phyloP scores from a whole-genome alignment of 2,888 invertebrate species.

The Aleiodes leptofemur region DNA sequence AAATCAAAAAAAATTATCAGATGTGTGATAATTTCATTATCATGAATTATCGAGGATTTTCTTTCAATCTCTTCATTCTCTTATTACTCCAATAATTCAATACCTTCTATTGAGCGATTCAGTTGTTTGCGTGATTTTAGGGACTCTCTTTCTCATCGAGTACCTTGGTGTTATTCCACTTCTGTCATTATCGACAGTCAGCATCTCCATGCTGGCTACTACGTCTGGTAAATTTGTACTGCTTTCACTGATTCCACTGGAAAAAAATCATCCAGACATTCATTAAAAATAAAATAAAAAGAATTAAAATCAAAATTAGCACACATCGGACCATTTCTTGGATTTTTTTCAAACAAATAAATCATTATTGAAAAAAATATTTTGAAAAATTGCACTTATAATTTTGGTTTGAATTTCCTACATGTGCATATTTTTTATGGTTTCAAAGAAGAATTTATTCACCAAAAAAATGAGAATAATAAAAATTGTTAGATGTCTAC shows the following conservation, averaged over 20 bases:
- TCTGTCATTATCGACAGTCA: slow-evolving; percentile 61
- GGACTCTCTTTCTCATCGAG: slow-evolving; percentile 52
- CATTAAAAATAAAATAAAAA: not conserved
- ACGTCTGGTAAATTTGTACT: slow-evolving; percentile 66
- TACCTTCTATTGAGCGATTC: slow-evolving; percentile 68
- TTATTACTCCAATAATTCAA: not conserved
- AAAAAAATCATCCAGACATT: not conserved
- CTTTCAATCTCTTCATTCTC: no score
- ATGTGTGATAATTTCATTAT: not conserved
- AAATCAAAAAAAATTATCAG: no score
- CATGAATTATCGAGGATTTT: not conserved
- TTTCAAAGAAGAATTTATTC: no score
- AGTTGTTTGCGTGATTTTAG: slow-evolving; percentile 56
- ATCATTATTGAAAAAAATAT: no score
- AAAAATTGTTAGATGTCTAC: no score
- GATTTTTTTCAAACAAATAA: no score
- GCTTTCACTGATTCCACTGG: slow-evolving; percentile 1
- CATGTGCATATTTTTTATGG: no score
- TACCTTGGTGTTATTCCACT: slow-evolving; percentile 40
- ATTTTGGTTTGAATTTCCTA: no score
- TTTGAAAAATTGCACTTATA: no score
- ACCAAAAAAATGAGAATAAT: no score
- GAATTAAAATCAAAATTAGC: not conserved
- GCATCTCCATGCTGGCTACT: slow-evolving; percentile 67
- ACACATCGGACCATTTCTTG: no score